Percentiles rank a stretch among this genome's conserved stretches.
Evolutionary conservation across 2,888 invertebrate species (phyloP).

Genomic region (Arctia plantaginis): DNA sequence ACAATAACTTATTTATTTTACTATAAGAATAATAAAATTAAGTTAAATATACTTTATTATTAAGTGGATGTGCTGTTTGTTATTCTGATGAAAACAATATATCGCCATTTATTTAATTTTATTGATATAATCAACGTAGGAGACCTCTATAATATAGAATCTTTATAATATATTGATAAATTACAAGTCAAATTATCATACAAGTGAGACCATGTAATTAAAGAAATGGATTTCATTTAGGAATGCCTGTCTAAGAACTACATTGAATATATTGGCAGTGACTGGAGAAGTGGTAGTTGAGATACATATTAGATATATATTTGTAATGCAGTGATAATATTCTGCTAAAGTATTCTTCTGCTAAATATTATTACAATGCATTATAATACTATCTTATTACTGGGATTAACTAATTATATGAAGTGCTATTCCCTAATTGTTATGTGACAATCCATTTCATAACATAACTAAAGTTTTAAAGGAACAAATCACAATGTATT

Average conservation of each 20-base stretch:
- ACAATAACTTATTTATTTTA: conserved; percentile 67
- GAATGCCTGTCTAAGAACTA: conserved; percentile 71
- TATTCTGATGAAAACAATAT: conserved; percentile 53
- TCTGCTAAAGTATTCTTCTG: neutral
- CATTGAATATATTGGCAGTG: conserved; percentile 78
- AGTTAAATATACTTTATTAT: conserved; percentile 43
- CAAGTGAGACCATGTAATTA: conserved; percentile 82
- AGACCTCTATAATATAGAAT: conserved; percentile 79
- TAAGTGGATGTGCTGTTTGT: conserved; percentile 37
- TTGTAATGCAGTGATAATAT: conserved; percentile 19
- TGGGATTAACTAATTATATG: conserved; percentile 52
- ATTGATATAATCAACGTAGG: conserved; percentile 82
- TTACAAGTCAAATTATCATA: conserved; percentile 82
- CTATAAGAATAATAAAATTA: conserved; percentile 40
- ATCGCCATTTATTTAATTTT: conserved; percentile 72
- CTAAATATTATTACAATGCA: conserved; percentile 3
- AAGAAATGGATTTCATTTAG: conserved; percentile 77
- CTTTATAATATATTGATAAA: conserved; percentile 80
- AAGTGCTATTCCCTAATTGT: conserved; percentile 54
- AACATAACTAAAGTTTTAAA: conserved; percentile 67
- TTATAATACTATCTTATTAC: conserved; percentile 46
- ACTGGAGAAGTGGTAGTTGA: conserved; percentile 58
- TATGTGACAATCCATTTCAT: conserved; percentile 70
- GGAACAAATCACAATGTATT: conserved; percentile 79
- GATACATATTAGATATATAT: conserved; percentile 31